Evolutionary conservation across 2,888 invertebrate genomes (phyloP), one percentile per base, ranked within the genome.

Genomic region (Iselma pallidipennis): DNA sequence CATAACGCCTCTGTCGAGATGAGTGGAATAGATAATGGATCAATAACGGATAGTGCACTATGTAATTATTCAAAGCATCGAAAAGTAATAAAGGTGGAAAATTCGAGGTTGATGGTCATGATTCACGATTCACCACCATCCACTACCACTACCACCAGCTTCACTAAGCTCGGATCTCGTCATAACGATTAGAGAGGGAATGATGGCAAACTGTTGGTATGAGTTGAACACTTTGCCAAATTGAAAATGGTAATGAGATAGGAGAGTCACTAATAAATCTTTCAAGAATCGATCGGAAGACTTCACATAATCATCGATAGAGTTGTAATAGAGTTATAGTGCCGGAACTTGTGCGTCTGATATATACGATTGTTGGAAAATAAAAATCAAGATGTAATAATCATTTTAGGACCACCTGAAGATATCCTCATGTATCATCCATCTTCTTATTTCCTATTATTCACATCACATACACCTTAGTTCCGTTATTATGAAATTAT

Each of bases 221-320:
- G 10, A 42, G 16, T 19, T 50, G 71, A 76, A 77, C 78, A 79
- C 78, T 79, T 72, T 71, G 72, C 75, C 69, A 78, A 78, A 79
- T 79, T 79, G 78, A 78, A 79, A 79, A 79, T 79, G 78, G 79
- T 78, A 79, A 79, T 78, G 77, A 78, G 77, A 76, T 75, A 71
- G 73, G 71, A 21, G 19, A 72, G 76, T 74, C 69, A 73, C 72
- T 75, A 74, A 79, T 78, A 79, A 78, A 78, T 78, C 76, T 71
- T 69, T 28, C 19, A 26, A 21, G n/a, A 25, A 9, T 19, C 14
- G 51, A 51, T 51, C 51, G 29, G 25, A n/a, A 25, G 19, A 50
- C 16, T 50, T 5, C 37, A 37, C 37, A 37, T 37, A 37, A 37
- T 37, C 37, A 37, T 42, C 42, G 16, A 42, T 42, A 16, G 2